These are phyloP conservation scores for Halictus rubicundus DNA, from an alignment of 1,140 invertebrate species.

Conservation along the genomic window DNA sequence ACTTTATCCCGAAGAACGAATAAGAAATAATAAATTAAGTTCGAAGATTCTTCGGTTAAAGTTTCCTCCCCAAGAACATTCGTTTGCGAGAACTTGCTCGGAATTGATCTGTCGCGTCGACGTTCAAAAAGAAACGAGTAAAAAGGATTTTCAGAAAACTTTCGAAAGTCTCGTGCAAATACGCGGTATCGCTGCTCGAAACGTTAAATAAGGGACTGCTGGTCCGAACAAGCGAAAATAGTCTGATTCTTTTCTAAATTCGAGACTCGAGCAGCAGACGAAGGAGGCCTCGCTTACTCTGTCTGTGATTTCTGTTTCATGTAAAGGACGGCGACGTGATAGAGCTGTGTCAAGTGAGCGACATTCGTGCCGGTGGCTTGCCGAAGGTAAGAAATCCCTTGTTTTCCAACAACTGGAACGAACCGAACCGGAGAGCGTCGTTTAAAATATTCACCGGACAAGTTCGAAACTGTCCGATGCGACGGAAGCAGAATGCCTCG, in stretches of 20 bases:
- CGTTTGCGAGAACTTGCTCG: background rate
- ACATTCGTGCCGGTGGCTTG: slow-evolving; percentile 93
- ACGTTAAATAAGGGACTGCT: no score
- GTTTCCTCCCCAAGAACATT: background rate
- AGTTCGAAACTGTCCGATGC: background rate
- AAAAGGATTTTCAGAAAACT: no score
- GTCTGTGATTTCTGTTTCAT: slow-evolving; percentile 61
- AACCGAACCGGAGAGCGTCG: background rate
- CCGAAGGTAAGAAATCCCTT: slow-evolving; percentile 86
- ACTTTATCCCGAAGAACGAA: background rate
- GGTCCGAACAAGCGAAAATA: no score
- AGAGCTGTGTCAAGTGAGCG: slow-evolving; percentile 98
- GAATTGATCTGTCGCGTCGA: background rate
- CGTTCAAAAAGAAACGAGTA: no score
- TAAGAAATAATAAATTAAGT: background rate
- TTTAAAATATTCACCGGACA: background rate
- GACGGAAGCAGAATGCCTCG: background rate
- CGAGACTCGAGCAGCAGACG: background rate
- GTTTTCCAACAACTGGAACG: background rate
- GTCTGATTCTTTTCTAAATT: no score
- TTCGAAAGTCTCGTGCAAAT: no score
- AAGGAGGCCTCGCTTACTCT: background rate
- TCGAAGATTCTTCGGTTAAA: background rate
- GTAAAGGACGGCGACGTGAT: slow-evolving; percentile 97
- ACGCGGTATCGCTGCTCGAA: no score